Base-by-base conservation (phyloP, 2,888 invertebrate species). In the Dioctria rufipes region DNA sequence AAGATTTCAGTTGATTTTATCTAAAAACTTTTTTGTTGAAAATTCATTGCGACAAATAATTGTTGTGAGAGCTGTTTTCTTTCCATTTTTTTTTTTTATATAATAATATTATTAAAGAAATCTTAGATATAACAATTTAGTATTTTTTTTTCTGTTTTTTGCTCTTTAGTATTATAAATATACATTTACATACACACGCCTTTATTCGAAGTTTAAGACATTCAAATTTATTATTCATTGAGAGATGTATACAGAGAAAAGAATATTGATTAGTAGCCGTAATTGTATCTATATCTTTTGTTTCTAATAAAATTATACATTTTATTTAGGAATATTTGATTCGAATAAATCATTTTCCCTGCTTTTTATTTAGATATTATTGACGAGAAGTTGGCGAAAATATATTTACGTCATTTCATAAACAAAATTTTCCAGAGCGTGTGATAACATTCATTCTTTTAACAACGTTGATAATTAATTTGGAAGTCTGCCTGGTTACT, bases 231-330 rank as follows among this genome's bases (percentile, higher is more conserved):
- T 71, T 71, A 51, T 51, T 73, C 58, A 9, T n/a, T 60, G 42
- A 58, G 60, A 73, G n/a, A 69, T 8, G 58, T 73, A 73, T 13
- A 54, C 73, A 58, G 25, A 25, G 25, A 25, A 6, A 73, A 58
- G 60, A 58, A 73, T 25, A 25, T 25, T 58, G 39, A 61, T 3
- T 61, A 61, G 61, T 3, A 39, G 37, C n/a, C 42, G 42, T 42
- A 54, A 58, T 73, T 73, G 73, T 73, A 54, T 54, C 54, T 54
- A 25, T 25, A 73, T 73, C 73, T 40, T 73, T 73, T 73, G 73
- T 73, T 73, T 73, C 73, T 13, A 73, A 73, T 73, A 73, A 73
- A 73, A 73, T 73, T 73, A 73, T 73, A 60, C 73, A 73, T 73
- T 73, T 61, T 73, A 73, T 73, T 73, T 73, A 42, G 73, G 58